Evolutionary conservation across 2,888 invertebrate genomes (phyloP), one percentile per base, ranked within the genome.

Genomic region (Dysmachus trigonus): DNA sequence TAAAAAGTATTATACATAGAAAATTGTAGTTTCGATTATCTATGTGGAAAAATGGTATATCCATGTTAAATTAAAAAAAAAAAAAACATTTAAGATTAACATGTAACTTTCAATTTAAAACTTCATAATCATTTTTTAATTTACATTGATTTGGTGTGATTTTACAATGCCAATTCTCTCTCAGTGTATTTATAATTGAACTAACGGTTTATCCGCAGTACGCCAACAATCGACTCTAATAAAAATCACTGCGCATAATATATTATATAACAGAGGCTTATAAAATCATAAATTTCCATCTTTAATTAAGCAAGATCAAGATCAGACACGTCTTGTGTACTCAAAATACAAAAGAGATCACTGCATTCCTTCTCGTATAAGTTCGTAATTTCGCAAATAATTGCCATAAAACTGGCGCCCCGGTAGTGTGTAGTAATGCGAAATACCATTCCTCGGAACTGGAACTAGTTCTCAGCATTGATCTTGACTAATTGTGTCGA

Each of bases 381-480:
- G 47, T n/a, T 47, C 15, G 47, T 47, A 15, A 47, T 47, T 47
- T 71, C 27, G 71, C 15, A 18, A 22, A 22, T 22, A 72, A 72
- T 30, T 72, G 71, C 30, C 71, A 47, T 7, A 47, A 15, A 47
- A 47, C 47, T 47, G 47, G 47, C 47, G 47, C 47, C 47, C 47
- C 5, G 47, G 18, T 47, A 47, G 18, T 47, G 47, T 47, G 15
- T n/a, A 47, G n/a, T 47, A 47, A 47, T 47, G 47, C 47, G 10
- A 62, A 41, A 62, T 22, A 27, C 22, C 18, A 62, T 62, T 62
- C 62, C 62, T 41, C 76, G n/a, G 18, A 33, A 47, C 33, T 30
- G 71, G 31, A 83, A 71, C 62, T 30, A 72, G 71, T 83, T 83
- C 22, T 83, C 35, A 72, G 38, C 83, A 72, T 83, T 83, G 83